Percentiles rank a stretch among this genome's conserved stretches.
Conservation (phyloP, 2,797 vertebrate genomes). For the Anas flavirostris region DNA sequence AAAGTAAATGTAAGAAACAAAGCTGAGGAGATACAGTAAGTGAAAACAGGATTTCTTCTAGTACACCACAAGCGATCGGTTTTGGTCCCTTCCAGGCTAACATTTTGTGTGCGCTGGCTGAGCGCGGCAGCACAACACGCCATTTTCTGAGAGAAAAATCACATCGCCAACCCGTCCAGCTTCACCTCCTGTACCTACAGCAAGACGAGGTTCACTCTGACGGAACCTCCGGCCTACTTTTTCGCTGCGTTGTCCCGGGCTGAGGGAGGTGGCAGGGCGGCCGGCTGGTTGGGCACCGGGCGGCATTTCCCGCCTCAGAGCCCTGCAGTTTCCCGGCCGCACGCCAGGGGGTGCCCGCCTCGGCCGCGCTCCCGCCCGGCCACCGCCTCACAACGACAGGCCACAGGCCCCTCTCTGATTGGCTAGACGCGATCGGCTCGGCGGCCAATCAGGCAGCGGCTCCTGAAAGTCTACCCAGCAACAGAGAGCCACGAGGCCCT, state of each 20-base stretch:
- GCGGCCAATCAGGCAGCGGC: constrained; percentile 63
- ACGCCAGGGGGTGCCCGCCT: constrained; percentile 68
- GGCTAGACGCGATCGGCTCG: constrained; percentile 22
- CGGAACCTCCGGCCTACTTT: neutral
- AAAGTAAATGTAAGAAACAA: neutral
- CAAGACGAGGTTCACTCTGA: neutral
- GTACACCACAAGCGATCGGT: neutral
- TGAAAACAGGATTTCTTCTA: neutral
- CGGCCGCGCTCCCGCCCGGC: neutral
- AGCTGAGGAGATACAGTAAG: neutral
- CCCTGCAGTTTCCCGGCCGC: constrained; percentile 45
- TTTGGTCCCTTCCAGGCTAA: neutral
- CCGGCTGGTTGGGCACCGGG: neutral
- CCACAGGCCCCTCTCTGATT: constrained; percentile 29
- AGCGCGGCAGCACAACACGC: neutral
- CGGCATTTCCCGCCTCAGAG: neutral
- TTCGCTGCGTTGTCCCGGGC: neutral
- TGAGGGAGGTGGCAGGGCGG: neutral
- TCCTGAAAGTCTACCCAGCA: constrained; percentile 66
- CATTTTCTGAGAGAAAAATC: neutral
- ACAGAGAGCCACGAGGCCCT: constrained; percentile 56
- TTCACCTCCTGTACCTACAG: neutral
- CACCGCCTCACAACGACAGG: neutral
- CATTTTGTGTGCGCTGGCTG: neutral
- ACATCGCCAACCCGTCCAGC: neutral